Evolutionary conservation across 2,113 vertebrate species (phyloP).

Genomic region (Himantopus leucocephalus): DNA sequence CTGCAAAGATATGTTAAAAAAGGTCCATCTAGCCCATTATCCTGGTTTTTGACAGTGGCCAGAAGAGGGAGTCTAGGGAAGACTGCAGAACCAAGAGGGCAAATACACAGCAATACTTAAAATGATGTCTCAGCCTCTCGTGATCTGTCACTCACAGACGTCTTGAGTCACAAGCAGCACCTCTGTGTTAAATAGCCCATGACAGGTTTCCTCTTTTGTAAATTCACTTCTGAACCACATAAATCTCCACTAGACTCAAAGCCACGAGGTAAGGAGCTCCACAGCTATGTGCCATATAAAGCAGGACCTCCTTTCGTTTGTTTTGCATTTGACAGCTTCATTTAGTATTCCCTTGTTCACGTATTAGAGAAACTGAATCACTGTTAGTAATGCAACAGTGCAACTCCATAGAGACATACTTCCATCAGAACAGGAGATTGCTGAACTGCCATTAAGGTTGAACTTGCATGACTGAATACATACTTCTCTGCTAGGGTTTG

Average conservation of each 20-base stretch:
- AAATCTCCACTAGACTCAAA: background rate
- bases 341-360: fast-evolving
- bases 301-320: background rate
- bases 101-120: background rate
- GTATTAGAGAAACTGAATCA: background rate
- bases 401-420: background rate
- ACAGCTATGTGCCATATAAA: fast-evolving
- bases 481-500: slow-evolving; percentile 98
- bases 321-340: background rate
- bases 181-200: background rate
- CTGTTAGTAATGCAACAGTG: background rate
- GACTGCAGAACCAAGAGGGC: background rate
- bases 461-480: slow-evolving; percentile 12
- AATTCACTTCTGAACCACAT: background rate
- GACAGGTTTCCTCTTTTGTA: background rate
- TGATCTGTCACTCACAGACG: background rate
- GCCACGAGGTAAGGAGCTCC: background rate
- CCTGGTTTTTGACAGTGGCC: background rate
- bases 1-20: background rate
- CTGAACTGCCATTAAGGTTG: background rate
- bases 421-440: background rate
- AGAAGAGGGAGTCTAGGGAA: background rate
- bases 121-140: background rate
- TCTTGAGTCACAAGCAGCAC: background rate
- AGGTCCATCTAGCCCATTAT: background rate